Percentiles rank a stretch among this genome's conserved stretches.
These are phyloP conservation scores for Choreutis nemorana DNA, from an alignment of 2,888 invertebrate species.

Conservation along the genomic window DNA sequence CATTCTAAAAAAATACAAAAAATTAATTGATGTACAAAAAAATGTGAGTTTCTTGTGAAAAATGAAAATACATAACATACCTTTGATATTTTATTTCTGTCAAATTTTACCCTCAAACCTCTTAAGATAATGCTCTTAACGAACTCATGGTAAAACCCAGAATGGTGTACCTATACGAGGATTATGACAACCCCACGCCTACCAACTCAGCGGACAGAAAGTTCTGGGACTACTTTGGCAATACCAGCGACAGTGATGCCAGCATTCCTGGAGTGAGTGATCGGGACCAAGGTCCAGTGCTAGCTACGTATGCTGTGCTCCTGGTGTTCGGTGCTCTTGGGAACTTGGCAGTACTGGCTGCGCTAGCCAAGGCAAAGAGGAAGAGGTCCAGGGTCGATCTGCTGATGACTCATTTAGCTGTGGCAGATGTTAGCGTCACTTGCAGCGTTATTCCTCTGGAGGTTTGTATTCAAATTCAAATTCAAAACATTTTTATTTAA, in stretches of 20 bases:
- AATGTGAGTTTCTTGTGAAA: slow-evolving; percentile 1
- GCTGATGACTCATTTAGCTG: slow-evolving; percentile 79
- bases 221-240: slow-evolving; percentile 42
- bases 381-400: slow-evolving; percentile 78
- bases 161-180: too few species aligned
- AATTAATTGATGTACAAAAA: slow-evolving; percentile 2
- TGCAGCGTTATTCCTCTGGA: slow-evolving; percentile 81
- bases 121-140: slow-evolving; percentile 1
- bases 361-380: slow-evolving; percentile 69
- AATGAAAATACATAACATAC: neutral
- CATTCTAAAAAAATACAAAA: too few species aligned
- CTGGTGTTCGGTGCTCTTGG: slow-evolving; percentile 74
- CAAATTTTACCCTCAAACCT: slow-evolving; percentile 2
- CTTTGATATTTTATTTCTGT: slow-evolving; percentile 2
- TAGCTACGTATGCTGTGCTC: slow-evolving; percentile 70
- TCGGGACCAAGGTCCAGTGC: slow-evolving; percentile 37
- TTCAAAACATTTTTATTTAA: neutral
- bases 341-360: slow-evolving; percentile 74
- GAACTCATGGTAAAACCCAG: slow-evolving; percentile 2
- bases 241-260: slow-evolving; percentile 11
- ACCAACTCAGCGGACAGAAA: slow-evolving; percentile 21
- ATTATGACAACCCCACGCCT: slow-evolving; percentile 4
- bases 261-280: slow-evolving; percentile 15
- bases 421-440: slow-evolving; percentile 83
- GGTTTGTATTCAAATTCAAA: slow-evolving; percentile 27